Conservation (phyloP, 2,113 vertebrate genomes). For the Limanda limanda region DNA sequence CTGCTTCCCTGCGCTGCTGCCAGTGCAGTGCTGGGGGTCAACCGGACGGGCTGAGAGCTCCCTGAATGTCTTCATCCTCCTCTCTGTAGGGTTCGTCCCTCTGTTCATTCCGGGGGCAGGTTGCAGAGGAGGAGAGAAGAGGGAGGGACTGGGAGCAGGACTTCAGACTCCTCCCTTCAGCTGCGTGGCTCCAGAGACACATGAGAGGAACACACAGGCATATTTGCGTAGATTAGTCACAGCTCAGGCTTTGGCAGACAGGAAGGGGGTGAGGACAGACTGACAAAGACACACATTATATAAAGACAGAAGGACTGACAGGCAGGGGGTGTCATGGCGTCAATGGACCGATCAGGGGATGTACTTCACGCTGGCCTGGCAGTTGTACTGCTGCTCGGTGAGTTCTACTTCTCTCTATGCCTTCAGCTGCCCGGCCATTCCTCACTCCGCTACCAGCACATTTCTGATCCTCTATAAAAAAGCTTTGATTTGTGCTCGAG, state of each 20-base stretch:
- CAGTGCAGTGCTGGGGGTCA: constrained; percentile 27
- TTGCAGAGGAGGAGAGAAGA: constrained; percentile 63
- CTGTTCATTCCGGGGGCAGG: constrained; percentile 73
- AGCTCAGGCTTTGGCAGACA: constrained; percentile 17
- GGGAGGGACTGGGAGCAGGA: constrained; percentile 67
- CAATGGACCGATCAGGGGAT: constrained; percentile 72
- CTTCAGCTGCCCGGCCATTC: constrained; percentile 23
- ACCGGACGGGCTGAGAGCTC: constrained; percentile 39
- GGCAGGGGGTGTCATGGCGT: constrained; percentile 71
- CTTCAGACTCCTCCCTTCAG: constrained; percentile 53
- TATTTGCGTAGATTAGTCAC: constrained; percentile 20
- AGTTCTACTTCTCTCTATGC: constrained; percentile 53
- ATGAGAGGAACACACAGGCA: constrained; percentile 41
- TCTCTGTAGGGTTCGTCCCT: constrained; percentile 38
- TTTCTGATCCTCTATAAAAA: not conserved
- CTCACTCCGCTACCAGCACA: constrained; percentile 8
- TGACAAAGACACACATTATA: constrained; percentile 10
- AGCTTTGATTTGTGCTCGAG: not conserved
- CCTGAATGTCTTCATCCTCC: constrained; percentile 56
- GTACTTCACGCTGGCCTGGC: constrained; percentile 68
- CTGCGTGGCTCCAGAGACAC: constrained; percentile 50
- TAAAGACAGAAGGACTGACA: not conserved
- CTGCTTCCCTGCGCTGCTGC: constrained; percentile 19
- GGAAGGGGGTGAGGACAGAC: constrained; percentile 27
- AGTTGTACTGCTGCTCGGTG: constrained; percentile 74